phyloP scores from a whole-genome alignment of 2,888 invertebrate species.

The Lamellibrachia satsuma region DNA sequence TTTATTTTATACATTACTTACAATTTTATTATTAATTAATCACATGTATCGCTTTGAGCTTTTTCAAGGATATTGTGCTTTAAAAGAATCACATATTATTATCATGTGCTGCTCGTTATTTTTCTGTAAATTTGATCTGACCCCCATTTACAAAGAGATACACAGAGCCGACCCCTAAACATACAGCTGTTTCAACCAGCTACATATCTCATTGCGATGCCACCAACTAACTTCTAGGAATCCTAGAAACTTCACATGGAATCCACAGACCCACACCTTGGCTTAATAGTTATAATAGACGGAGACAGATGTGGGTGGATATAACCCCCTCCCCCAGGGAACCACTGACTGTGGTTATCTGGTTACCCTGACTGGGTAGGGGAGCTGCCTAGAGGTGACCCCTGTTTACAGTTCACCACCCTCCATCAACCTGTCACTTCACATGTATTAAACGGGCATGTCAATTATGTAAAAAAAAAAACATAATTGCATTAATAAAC shows the following conservation, averaged over 20 bases:
- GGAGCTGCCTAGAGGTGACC: neutral
- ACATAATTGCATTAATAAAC: too few species aligned
- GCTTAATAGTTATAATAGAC: neutral
- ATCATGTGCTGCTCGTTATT: neutral
- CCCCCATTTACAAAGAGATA: neutral
- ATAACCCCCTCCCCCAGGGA: neutral
- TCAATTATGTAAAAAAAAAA: too few species aligned
- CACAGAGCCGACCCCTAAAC: neutral
- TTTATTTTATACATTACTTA: too few species aligned
- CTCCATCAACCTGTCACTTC: neutral
- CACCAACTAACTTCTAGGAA: conserved; percentile 13
- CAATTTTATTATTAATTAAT: too few species aligned
- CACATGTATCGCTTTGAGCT: too few species aligned
- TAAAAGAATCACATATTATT: neutral
- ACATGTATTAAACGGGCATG: neutral
- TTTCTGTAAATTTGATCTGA: neutral
- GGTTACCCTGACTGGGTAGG: neutral
- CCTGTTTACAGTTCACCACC: neutral
- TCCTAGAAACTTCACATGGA: conserved; percentile 3
- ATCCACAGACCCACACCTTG: neutral
- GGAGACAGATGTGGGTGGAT: neutral
- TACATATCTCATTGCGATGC: neutral
- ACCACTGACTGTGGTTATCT: neutral
- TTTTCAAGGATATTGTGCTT: neutral
- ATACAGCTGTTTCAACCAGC: neutral